Percentiles rank a stretch among this genome's conserved stretches.
These are phyloP conservation scores for Chroicocephalus ridibundus DNA, from an alignment of 2,113 vertebrate genomes.

Conservation along the genomic window DNA sequence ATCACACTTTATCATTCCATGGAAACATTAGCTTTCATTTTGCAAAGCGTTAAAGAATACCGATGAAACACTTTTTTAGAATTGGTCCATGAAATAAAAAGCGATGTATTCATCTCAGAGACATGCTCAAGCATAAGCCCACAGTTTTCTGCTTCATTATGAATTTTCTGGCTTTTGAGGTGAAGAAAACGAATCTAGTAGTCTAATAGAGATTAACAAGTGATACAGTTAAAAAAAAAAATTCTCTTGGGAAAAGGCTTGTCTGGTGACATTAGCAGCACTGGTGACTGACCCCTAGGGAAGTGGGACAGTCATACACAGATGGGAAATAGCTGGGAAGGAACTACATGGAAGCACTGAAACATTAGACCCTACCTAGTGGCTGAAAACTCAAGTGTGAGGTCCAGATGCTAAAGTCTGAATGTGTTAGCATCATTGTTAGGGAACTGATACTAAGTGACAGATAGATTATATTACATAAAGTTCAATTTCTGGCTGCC, in stretches of 20 bases:
- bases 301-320: slow-evolving; percentile 63
- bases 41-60: background rate
- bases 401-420: slow-evolving; percentile 62
- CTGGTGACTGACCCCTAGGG: slow-evolving; percentile 46
- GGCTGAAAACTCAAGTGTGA: slow-evolving; percentile 31
- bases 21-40: background rate
- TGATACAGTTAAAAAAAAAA: background rate
- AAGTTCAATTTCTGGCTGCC: slow-evolving; percentile 39
- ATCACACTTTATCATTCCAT: background rate
- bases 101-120: background rate
- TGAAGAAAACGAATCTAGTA: background rate
- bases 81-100: background rate
- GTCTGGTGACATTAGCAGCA: slow-evolving; percentile 46
- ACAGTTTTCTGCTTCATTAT: background rate
- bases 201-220: background rate
- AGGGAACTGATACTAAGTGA: slow-evolving; percentile 40
- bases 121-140: background rate
- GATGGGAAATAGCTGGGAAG: slow-evolving; percentile 72
- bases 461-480: slow-evolving; percentile 46
- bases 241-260: slow-evolving; percentile 56
- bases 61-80: background rate
- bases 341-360: slow-evolving; percentile 35
- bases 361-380: slow-evolving; percentile 36
- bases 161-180: background rate
- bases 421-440: slow-evolving; percentile 54